Evolutionary conservation across 2,888 invertebrate species (phyloP).

Genomic region (Lochmaea crataegi): DNA sequence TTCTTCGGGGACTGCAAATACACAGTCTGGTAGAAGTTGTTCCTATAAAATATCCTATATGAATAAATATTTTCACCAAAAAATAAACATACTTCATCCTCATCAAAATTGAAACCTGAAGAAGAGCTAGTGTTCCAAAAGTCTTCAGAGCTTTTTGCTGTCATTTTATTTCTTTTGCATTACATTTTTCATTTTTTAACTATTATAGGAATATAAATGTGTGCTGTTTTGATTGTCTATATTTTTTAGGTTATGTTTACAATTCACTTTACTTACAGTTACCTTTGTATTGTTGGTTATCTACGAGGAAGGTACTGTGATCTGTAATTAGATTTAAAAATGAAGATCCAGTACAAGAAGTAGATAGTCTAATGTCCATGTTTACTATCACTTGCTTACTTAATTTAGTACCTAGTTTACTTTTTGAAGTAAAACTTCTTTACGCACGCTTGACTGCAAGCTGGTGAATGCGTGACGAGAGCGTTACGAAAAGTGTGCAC

Average conservation of each 20-base stretch:
- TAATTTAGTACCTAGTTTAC: too few relatives aligned
- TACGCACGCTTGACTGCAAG: too few relatives aligned
- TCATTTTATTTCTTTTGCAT: constrained; percentile 34
- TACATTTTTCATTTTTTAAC: background rate
- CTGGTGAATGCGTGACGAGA: too few relatives aligned
- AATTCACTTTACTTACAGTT: background rate
- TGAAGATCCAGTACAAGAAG: too few relatives aligned
- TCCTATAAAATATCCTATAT: constrained; percentile 24
- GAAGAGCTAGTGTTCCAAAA: constrained; percentile 84
- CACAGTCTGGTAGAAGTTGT: constrained; percentile 26
- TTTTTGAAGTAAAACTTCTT: too few relatives aligned
- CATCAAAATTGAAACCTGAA: constrained; percentile 82
- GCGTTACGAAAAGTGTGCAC: too few relatives aligned
- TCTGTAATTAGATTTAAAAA: too few relatives aligned
- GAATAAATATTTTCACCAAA: constrained; percentile 1
- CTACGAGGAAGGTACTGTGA: background rate
- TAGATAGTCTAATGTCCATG: too few relatives aligned
- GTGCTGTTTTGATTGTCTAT: background rate
- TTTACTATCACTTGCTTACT: too few relatives aligned
- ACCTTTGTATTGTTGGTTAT: background rate
- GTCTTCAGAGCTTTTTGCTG: constrained; percentile 69
- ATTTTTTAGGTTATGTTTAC: constrained; percentile 25
- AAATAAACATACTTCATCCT: constrained; percentile 68
- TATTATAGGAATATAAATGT: background rate
- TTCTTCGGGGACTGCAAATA: constrained; percentile 47